Evolutionary conservation across 2,797 vertebrate genomes (phyloP).

Genomic region (Channallabes apus): DNA sequence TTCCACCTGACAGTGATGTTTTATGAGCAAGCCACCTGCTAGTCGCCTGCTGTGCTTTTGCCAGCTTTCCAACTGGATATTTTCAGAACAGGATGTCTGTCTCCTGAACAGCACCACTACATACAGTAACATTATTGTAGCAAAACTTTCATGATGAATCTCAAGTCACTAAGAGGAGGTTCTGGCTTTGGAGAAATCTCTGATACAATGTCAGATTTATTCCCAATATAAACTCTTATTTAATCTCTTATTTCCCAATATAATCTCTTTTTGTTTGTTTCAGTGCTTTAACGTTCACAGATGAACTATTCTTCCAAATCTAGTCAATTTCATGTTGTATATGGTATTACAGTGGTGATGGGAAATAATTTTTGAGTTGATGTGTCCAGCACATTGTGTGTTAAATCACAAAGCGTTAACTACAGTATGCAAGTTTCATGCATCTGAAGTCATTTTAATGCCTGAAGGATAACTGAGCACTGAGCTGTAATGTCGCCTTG

Average conservation of each 20-base stretch:
- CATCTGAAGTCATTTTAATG: background rate
- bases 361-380: too few relatives aligned
- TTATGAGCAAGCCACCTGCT: conserved; percentile 55
- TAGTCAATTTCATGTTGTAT: background rate
- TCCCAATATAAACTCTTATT: background rate
- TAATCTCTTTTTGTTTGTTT: background rate
- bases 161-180: background rate
- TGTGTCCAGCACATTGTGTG: background rate
- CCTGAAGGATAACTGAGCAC: background rate
- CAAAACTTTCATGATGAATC: conserved; percentile 17
- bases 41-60: conserved; percentile 62
- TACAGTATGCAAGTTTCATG: background rate
- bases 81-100: conserved; percentile 63
- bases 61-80: conserved; percentile 65
- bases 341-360: too few relatives aligned
- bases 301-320: background rate
- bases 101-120: conserved; percentile 47
- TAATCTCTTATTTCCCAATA: too few relatives aligned
- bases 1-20: conserved; percentile 53
- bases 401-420: background rate
- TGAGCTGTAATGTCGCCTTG: background rate
- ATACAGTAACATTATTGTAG: background rate
- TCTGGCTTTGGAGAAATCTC: conserved; percentile 18
- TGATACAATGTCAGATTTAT: too few relatives aligned
- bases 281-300: background rate